These are phyloP conservation scores for Antechinus stuartii DNA, from an alignment of 2,113 vertebrate genomes.

Conservation along the genomic window DNA sequence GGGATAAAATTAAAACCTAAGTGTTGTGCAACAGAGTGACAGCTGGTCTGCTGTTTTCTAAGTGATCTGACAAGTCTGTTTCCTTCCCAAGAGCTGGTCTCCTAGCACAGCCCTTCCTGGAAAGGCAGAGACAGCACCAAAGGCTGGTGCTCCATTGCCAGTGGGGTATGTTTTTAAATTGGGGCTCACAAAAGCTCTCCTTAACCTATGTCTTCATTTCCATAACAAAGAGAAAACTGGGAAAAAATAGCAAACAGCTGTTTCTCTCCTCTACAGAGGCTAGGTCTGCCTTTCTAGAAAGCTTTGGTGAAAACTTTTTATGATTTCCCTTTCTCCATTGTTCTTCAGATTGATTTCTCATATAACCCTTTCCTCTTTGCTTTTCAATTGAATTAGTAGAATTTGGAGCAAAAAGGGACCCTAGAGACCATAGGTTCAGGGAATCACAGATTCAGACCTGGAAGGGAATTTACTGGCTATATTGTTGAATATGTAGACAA, in stretches of 20 bases:
- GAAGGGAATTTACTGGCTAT: neutral
- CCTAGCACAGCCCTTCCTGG: constrained; percentile 15
- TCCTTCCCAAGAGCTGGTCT: constrained; percentile 51
- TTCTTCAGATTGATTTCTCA: constrained; percentile 37
- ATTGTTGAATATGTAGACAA: neutral
- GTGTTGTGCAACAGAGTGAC: constrained; percentile 68
- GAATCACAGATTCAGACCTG: neutral
- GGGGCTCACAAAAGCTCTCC: constrained; percentile 22
- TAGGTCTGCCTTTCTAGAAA: constrained; percentile 29
- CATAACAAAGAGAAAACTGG: constrained; percentile 46
- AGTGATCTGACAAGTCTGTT: constrained; percentile 68
- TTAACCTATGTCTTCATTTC: constrained; percentile 51
- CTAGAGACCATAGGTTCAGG: neutral
- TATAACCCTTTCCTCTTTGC: neutral
- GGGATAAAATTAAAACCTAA: constrained; percentile 74
- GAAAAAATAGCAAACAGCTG: constrained; percentile 2
- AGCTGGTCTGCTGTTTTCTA: constrained; percentile 61
- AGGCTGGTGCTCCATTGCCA: neutral
- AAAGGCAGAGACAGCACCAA: constrained; percentile 56
- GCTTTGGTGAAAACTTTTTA: neutral
- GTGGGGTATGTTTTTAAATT: neutral
- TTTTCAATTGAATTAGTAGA: neutral
- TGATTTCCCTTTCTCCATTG: neutral
- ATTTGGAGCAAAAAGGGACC: neutral
- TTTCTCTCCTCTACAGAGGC: constrained; percentile 32